Evolutionary conservation across 2,113 vertebrate species (phyloP), one percentile per base, ranked within the genome.

Genomic region (Marcusenius ussheri): DNA sequence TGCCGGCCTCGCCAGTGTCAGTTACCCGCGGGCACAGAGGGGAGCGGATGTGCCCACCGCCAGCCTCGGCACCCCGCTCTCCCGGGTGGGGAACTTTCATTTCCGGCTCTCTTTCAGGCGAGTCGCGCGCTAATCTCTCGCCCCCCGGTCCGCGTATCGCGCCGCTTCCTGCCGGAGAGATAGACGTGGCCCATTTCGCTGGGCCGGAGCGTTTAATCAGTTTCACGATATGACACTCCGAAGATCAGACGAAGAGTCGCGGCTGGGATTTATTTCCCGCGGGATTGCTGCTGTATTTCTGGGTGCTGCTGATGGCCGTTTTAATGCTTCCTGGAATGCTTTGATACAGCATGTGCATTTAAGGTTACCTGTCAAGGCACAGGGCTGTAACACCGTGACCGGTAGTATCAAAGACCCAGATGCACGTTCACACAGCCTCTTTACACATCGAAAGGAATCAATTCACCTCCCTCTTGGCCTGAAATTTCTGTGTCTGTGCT

Each of bases 31-130:
- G 90, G 89, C 88, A 90, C 90, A 80, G 7, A 42, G 17, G 86
- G 53, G 70, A 53, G 11, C 35, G 46, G 66, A 86, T 90, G 89
- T 91, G 89, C 89, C 87, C 84, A 83, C 91, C 90, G 91, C 91
- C 92, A 94, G 91, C 91, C 91, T 46, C 0, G 24, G 88, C 88
- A 46, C 91, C 90, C 89, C 91, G 45, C 53, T 80, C n/a, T 42
- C 31, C 51, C 13, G 5, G 3, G 49, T 42, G n/a, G 80, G 39
- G 66, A 51, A 2, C 70, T 58, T 42, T 42, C 89, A 7, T 88
- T 90, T 90, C 90, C 89, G 90, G 83, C 5, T 80, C 56, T 91
- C 51, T 89, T 90, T 77, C 3, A 19, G 42, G 50, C 84, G 90
- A 53, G 90, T 46, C 50, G 88, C 90, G 84, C 19, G n/a, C 62